Evolutionary conservation across 2,888 invertebrate genomes (phyloP).

Genomic region (Zaprionus obscuricornis): DNA sequence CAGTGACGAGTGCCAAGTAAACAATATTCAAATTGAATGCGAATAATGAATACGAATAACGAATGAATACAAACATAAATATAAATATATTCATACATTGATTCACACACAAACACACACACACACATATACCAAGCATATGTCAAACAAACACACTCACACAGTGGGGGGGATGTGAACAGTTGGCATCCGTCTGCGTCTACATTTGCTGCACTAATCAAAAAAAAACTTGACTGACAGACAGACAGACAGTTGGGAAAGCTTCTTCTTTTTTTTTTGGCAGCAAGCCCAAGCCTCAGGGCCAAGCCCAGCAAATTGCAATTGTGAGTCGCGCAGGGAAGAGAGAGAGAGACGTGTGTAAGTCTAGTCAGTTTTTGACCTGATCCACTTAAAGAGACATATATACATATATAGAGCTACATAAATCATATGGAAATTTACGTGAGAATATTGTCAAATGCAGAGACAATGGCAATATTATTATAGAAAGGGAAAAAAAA

Average conservation of each 20-base stretch:
- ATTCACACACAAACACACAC: too few species aligned
- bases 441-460: conserved; percentile 60
- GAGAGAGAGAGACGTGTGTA: too few species aligned
- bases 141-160: neutral
- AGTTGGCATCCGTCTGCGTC: conserved; percentile 45
- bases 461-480: conserved; percentile 24
- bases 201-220: neutral
- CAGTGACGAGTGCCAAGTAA: conserved; percentile 59
- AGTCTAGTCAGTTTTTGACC: conserved; percentile 47
- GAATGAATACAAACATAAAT: too few species aligned
- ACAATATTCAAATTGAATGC: conserved; percentile 68
- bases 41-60: conserved; percentile 41
- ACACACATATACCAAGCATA: conserved; percentile 16
- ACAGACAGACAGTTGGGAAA: conserved; percentile 50
- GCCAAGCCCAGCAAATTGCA: neutral
- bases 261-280: conserved; percentile 62
- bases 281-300: conserved; percentile 44
- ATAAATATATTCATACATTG: too few species aligned
- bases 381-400: conserved; percentile 64
- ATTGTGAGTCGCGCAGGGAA: conserved; percentile 7
- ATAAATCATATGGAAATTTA: conserved; percentile 74
- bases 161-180: conserved; percentile 42
- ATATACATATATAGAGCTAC: too few species aligned
- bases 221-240: conserved; percentile 44
- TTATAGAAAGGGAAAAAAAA: conserved; percentile 59